phyloP scores from a whole-genome alignment of 2,888 invertebrate species.

The Brachypalpus laphriformis region DNA sequence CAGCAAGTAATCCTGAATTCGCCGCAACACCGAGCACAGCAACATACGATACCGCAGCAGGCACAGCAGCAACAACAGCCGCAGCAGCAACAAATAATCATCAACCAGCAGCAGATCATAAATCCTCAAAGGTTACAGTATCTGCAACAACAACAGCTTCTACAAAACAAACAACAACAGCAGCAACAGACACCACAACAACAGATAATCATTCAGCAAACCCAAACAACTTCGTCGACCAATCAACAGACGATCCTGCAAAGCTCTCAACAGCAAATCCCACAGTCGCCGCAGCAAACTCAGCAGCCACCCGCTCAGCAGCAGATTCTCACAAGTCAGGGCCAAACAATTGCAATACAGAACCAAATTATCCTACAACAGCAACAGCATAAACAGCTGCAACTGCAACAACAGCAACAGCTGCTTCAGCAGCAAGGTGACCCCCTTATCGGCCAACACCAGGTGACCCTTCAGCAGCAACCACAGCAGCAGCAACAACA shows the following conservation, averaged over 20 bases:
- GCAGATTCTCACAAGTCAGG: slow-evolving; percentile 75
- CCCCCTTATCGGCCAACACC: slow-evolving; percentile 74
- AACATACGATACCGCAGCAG: slow-evolving; percentile 75
- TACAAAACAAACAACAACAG: slow-evolving; percentile 76
- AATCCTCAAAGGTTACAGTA: slow-evolving; percentile 81
- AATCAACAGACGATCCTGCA: slow-evolving; percentile 49
- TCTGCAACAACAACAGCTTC: slow-evolving; percentile 79
- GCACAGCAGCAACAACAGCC: slow-evolving; percentile 80
- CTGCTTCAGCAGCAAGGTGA: slow-evolving; percentile 76
- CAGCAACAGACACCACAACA: slow-evolving; percentile 75
- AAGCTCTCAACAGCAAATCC: slow-evolving; percentile 75
- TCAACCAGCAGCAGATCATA: slow-evolving; percentile 81
- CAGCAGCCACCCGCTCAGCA: slow-evolving; percentile 79
- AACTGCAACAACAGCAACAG: slow-evolving; percentile 84
- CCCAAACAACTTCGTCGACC: slow-evolving; percentile 26
- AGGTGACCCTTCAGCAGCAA: slow-evolving; percentile 83
- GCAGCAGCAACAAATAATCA: slow-evolving; percentile 81
- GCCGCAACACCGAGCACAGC: slow-evolving; percentile 76
- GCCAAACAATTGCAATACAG: slow-evolving; percentile 75
- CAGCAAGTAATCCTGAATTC: slow-evolving; percentile 73
- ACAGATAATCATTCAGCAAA: slow-evolving; percentile 74
- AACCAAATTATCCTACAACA: slow-evolving; percentile 82
- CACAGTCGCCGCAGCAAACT: slow-evolving; percentile 72
- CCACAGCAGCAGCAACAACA: slow-evolving; percentile 77
- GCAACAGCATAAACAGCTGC: slow-evolving; percentile 85